phyloP scores from a whole-genome alignment of 2,888 invertebrate genomes.

The Nomada hirtipes region DNA sequence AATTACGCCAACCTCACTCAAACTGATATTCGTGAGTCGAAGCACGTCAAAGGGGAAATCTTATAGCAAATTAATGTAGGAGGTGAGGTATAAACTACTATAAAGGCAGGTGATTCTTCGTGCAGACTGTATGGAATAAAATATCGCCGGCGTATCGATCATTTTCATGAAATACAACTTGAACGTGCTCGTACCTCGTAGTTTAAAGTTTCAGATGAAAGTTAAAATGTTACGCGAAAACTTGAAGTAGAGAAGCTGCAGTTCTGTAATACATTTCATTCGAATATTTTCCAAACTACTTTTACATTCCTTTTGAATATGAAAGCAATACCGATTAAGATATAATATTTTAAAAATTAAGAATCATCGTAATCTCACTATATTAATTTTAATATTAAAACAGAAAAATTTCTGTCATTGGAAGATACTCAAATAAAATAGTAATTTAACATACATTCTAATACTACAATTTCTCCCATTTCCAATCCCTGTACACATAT shows the following conservation, averaged over 20 bases:
- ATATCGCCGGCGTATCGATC: constrained; percentile 4
- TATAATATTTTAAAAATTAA: too few relatives aligned
- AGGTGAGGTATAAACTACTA: background rate
- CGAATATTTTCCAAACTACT: too few relatives aligned
- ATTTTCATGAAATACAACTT: background rate
- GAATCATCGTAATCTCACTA: too few relatives aligned
- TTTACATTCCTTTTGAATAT: too few relatives aligned
- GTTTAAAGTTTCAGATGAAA: background rate
- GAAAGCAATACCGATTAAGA: too few relatives aligned
- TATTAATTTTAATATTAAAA: too few relatives aligned
- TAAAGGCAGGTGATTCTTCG: background rate
- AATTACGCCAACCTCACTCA: background rate
- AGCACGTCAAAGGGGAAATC: background rate
- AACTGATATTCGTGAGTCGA: background rate
- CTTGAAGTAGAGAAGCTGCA: background rate
- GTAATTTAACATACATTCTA: too few relatives aligned
- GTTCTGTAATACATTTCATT: background rate
- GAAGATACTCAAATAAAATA: too few relatives aligned
- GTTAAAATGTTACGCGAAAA: background rate
- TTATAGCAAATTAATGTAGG: background rate
- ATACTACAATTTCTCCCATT: too few relatives aligned
- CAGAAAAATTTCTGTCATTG: too few relatives aligned
- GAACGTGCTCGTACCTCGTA: too few relatives aligned
- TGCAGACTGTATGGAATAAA: background rate
- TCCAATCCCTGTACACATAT: too few relatives aligned